Percentiles rank a stretch among this genome's conserved stretches.
Conservation (phyloP, 2,888 invertebrate genomes). For the Phasia obesa region DNA sequence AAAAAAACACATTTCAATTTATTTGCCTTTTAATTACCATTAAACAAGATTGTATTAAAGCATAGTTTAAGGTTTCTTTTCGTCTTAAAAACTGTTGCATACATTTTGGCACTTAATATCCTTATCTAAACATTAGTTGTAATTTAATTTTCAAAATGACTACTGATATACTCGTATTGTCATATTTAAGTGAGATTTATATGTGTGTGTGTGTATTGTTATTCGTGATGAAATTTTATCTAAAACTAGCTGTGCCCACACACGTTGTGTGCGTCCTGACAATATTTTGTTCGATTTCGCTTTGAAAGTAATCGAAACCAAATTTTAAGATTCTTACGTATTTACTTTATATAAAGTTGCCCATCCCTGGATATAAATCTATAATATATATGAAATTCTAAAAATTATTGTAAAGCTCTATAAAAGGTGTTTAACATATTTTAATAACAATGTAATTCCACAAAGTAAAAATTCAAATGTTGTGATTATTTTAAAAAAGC, state of each 20-base stretch:
- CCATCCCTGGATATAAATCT: too few species aligned
- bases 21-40: background rate
- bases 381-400: too few species aligned
- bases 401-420: too few species aligned
- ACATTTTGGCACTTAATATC: background rate
- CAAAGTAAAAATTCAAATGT: too few species aligned
- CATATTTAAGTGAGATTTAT: background rate
- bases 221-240: background rate
- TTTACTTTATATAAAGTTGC: too few species aligned
- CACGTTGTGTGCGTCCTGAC: too few species aligned
- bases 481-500: too few species aligned
- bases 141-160: background rate
- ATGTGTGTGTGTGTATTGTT: background rate
- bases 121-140: background rate
- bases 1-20: background rate
- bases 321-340: too few species aligned
- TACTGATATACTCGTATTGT: background rate
- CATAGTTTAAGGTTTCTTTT: constrained; percentile 8
- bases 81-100: background rate
- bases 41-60: background rate
- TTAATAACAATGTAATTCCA: too few species aligned
- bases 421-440: too few species aligned
- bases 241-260: background rate
- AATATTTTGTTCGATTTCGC: too few species aligned
- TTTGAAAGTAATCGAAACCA: too few species aligned